These are phyloP conservation scores for Lagopus leucura DNA, from an alignment of 2,113 vertebrate genomes.

Conservation along the genomic window DNA sequence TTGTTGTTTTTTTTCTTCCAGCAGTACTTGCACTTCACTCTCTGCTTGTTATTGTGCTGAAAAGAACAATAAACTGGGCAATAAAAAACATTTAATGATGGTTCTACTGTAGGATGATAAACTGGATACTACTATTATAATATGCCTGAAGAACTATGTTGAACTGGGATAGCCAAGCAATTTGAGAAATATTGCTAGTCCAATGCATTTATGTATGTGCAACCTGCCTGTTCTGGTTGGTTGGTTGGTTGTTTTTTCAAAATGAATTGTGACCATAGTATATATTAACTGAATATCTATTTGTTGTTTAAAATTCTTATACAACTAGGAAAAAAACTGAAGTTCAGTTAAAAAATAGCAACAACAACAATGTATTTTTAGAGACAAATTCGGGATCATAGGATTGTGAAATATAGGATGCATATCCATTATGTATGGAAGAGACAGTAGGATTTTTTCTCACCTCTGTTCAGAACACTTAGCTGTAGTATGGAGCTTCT, in stretches of 20 bases:
- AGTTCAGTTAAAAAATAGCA: neutral
- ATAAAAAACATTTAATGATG: neutral
- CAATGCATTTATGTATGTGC: neutral
- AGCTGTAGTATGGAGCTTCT: neutral
- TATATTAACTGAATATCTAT: neutral
- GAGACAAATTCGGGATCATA: neutral
- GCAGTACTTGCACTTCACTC: neutral
- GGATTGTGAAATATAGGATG: neutral
- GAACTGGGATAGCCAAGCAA: neutral
- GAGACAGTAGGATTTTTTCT: neutral
- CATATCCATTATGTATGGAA: neutral
- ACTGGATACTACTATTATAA: neutral
- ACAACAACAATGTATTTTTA: neutral
- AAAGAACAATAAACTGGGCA: neutral
- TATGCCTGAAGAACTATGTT: neutral
- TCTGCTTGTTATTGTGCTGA: neutral
- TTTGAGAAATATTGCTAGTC: neutral
- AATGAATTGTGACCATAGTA: neutral
- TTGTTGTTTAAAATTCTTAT: neutral
- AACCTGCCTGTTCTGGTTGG: neutral
- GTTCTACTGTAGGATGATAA: neutral
- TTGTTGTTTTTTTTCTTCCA: neutral
- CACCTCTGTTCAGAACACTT: neutral
- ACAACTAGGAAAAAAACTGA: neutral
- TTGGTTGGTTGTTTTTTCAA: neutral